Conservation (phyloP, 1,140 invertebrate genomes). For the Ylistrum balloti region DNA sequence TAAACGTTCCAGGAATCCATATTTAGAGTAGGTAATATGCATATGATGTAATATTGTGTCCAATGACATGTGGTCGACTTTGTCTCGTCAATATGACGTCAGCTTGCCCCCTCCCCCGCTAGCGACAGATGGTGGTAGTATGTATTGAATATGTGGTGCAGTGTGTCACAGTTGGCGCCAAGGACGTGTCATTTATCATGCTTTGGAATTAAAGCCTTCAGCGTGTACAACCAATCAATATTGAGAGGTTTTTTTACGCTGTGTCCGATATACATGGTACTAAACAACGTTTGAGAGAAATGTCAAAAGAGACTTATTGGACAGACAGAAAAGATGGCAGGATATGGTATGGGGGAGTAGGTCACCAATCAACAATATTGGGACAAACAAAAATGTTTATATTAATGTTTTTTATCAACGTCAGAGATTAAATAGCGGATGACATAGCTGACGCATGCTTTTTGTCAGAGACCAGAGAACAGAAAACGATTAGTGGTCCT, state of each 20-base stretch:
- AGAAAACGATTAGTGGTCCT: too few species aligned
- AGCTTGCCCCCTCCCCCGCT: not conserved
- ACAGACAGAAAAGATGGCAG: not conserved
- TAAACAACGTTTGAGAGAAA: not conserved
- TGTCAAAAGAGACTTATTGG: not conserved
- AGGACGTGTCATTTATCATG: not conserved
- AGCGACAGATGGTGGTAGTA: not conserved
- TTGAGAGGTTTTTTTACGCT: not conserved
- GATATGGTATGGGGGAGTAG: not conserved
- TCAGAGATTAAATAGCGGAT: not conserved
- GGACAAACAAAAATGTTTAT: too few species aligned
- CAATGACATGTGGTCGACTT: not conserved
- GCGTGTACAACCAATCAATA: not conserved
- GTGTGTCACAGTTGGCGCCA: slow-evolving; percentile 5
- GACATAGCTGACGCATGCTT: not conserved
- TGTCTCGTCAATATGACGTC: not conserved
- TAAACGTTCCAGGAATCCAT: too few species aligned
- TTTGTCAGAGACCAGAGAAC: too few species aligned
- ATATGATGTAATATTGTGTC: not conserved
- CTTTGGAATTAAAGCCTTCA: not conserved
- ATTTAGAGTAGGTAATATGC: not conserved
- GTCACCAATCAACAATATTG: not conserved
- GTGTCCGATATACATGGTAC: not conserved
- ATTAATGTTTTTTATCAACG: not conserved
- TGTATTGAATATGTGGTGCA: not conserved